Base-by-base conservation (phyloP, 2,113 vertebrate genomes). In the Panthera tigris region DNA sequence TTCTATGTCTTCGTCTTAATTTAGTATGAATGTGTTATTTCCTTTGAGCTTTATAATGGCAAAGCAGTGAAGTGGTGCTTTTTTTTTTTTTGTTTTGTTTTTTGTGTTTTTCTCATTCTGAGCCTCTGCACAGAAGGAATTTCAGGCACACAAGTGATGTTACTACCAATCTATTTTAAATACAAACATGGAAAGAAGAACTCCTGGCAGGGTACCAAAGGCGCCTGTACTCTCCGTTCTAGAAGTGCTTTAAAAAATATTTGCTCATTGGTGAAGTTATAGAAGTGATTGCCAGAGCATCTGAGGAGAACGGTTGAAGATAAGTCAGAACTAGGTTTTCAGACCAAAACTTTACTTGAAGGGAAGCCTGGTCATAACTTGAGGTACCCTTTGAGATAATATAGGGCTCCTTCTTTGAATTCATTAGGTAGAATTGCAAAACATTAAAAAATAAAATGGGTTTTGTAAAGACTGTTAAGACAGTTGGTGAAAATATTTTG, bases 151-250 rank as follows among this genome's bases (percentile, higher is more conserved):
- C 92, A 87, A 96, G 95, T 79, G 96, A 98, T 97, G 97, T 96
- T 98, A 98, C 98, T 97, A 98, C 92, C 97, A 31, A 96, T 97
- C 97, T 98, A 98, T 98, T 98, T 98, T 98, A 98, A 97, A 98
- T 97, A 95, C 97, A 98, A 97, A 98, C 97, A 96, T 85, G 76
- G 97, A 69, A 93, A 97, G 97, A 97, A 98, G 94, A 97, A 31
- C 76, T 85, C 90, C 95, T 98, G 97, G 97, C 97, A 68, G 85
- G 29, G 15, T n/a, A 78, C 97, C 98, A 97, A n/a, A 92, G 92
- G 91, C 69, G 97, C 80, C 95, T 95, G 95, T 92, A 85, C 94
- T 94, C 93, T 71, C 85, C 78, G 97, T 98, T 98, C 98, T 87
- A 14, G 96, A 98, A 98, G 88, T 84, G 92, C 94, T 90, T 85